phyloP scores from a whole-genome alignment of 2,888 invertebrate species.

The Sphaerophoria taeniata region DNA sequence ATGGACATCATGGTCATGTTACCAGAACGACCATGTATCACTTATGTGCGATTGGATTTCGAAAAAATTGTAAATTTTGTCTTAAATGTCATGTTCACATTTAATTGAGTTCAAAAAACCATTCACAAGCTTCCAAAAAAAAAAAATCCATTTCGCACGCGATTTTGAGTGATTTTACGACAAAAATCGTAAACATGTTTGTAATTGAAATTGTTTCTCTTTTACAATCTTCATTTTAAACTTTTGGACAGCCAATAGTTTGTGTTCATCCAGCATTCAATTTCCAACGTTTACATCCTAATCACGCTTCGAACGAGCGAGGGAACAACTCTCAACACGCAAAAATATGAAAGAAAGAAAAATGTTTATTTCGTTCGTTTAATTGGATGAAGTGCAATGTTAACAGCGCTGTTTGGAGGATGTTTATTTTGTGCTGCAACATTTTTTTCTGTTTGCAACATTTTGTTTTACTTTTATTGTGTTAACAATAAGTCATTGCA shows the following conservation, averaged over 20 bases:
- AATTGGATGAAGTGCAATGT: constrained; percentile 69
- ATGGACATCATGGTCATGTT: constrained; percentile 53
- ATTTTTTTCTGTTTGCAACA: constrained; percentile 10
- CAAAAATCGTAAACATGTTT: constrained; percentile 35
- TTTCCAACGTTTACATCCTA: constrained; percentile 65
- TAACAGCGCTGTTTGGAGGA: constrained; percentile 41
- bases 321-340: not conserved
- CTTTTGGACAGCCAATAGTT: constrained; percentile 57
- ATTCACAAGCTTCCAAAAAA: not conserved
- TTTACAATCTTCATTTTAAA: constrained; percentile 44
- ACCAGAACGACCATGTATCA: constrained; percentile 69
- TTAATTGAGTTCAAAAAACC: not conserved
- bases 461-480: constrained; percentile 46
- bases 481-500: constrained; percentile 67
- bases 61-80: constrained; percentile 5
- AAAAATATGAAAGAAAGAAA: not conserved
- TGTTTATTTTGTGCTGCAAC: constrained; percentile 10
- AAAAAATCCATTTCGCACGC: constrained; percentile 36
- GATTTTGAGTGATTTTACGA: constrained; percentile 55
- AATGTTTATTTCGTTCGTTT: constrained; percentile 27
- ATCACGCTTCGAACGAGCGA: constrained; percentile 43
- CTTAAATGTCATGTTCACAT: constrained; percentile 11
- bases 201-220: constrained; percentile 13
- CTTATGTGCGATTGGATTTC: constrained; percentile 20
- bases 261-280: constrained; percentile 64